Evolutionary conservation across 2,888 invertebrate species (phyloP).

Genomic region (Folsomia candida): DNA sequence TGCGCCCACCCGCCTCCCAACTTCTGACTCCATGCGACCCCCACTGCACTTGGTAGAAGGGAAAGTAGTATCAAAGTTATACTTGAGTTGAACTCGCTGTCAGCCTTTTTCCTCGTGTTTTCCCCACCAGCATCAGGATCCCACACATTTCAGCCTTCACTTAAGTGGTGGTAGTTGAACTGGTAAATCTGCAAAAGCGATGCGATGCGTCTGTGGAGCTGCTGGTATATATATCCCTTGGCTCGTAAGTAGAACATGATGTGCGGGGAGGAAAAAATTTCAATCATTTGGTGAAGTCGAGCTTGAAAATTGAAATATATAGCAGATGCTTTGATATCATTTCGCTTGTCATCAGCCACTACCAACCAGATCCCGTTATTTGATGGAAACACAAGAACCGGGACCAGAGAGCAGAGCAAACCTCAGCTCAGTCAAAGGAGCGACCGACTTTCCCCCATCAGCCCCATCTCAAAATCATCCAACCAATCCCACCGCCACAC

Average conservation of each 20-base stretch:
- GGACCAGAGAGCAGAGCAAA: too few relatives aligned
- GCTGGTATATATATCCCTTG: background rate
- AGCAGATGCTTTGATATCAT: slow-evolving; percentile 52
- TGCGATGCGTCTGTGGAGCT: background rate
- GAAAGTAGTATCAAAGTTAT: background rate
- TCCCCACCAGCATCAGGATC: too few relatives aligned
- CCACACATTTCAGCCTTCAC: too few relatives aligned
- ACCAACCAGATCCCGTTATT: slow-evolving; percentile 51
- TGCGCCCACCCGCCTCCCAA: too few relatives aligned
- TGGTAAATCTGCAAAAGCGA: slow-evolving; percentile 1
- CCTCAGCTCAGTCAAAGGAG: background rate
- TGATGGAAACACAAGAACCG: slow-evolving; percentile 45
- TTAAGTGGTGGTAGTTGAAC: slow-evolving; percentile 3
- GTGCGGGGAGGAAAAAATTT: slow-evolving; percentile 48
- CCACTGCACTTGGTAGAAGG: background rate
- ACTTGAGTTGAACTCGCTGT: background rate
- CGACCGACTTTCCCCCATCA: background rate
- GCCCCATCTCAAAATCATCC: background rate
- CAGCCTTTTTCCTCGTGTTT: too few relatives aligned
- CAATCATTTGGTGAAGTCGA: slow-evolving; percentile 52
- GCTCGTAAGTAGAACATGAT: background rate
- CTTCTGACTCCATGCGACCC: too few relatives aligned
- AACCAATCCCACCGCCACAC: too few relatives aligned
- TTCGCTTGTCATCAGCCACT: slow-evolving; percentile 52
- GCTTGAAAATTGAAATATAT: slow-evolving; percentile 52